Evolutionary conservation across 2,797 vertebrate species (phyloP), one percentile per base, ranked within the genome.

Genomic region (Etheostoma perlongum): DNA sequence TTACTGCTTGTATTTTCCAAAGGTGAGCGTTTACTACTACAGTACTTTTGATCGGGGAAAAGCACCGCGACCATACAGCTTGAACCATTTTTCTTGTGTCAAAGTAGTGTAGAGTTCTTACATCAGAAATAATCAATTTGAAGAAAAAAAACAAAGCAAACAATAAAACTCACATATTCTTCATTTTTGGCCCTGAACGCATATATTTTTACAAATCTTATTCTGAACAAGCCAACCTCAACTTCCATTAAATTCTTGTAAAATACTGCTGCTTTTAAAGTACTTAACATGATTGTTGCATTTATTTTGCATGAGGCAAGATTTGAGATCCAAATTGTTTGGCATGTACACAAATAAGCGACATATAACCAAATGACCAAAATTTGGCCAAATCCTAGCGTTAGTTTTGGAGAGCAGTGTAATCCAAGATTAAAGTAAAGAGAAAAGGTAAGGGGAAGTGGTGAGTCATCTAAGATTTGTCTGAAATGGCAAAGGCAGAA

Each of bases 111-210:
- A 30, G 59, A 83, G 63, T 76, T 85, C 67, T 95, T 95, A 95
- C 96, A 96, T 95, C 93, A 95, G 94, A 81, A 86, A 84, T 72
- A 21, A 59, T 48, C 71, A 19, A 94, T 95, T 94, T 95, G 94
- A 96, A 96, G 94, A 92, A 95, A 96, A 96, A 89, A 72, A 82
- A 53, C 42, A 68, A 86, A 82, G 74, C 51, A 89, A 88, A 89
- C 95, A 76, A 84, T 67, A 97, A 95, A 96, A 96, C 95, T 95
- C 95, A 93, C 95, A 94, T 96, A 53, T 95, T 91, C 94, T 85
- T 85, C 74, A 89, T 61, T 86, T 97, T 96, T 97, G 96, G 96
- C 97, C 96, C 96, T 96, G 95, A 96, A 96, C 96, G 95, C 52
- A 40, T 71, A 95, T 95, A 94, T 95, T 84, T 40, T 91, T 96